phyloP scores from a whole-genome alignment of 1,140 invertebrate genomes.

The Brachionus asplanchnoidis region DNA sequence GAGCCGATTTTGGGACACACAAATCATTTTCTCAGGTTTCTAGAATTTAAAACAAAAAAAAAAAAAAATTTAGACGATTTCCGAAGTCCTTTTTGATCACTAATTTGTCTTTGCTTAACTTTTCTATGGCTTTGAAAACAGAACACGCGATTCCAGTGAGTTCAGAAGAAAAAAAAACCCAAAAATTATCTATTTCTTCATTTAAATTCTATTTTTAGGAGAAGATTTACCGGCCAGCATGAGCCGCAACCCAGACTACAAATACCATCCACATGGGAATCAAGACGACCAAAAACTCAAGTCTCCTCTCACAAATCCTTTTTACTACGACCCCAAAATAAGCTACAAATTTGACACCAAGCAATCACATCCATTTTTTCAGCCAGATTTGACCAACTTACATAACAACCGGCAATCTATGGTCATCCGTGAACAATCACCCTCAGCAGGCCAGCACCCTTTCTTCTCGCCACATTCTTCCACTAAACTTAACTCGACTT shows the following conservation, averaged over 20 bases:
- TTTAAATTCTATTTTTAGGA: neutral
- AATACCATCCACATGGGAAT: neutral
- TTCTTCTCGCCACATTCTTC: neutral
- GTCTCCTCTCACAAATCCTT: neutral
- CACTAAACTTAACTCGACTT: neutral
- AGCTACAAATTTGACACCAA: neutral
- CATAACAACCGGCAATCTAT: neutral
- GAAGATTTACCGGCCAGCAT: neutral
- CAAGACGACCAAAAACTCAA: neutral
- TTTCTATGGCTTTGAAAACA: neutral
- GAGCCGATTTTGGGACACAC: neutral
- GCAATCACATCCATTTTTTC: neutral
- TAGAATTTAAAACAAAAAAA: neutral
- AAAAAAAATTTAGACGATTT: neutral
- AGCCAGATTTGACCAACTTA: neutral
- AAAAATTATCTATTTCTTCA: neutral
- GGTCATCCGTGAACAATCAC: neutral
- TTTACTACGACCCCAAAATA: slow-evolving; percentile 3
- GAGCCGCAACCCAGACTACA: neutral
- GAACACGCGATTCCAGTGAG: neutral
- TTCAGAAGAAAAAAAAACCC: neutral
- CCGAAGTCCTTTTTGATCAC: neutral
- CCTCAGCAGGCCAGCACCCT: neutral
- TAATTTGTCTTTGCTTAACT: neutral
- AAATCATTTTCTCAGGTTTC: neutral